Percentiles rank a stretch among this genome's conserved stretches.
These are phyloP conservation scores for Plodia interpunctella DNA, from an alignment of 1,140 invertebrate species.

Conservation along the genomic window DNA sequence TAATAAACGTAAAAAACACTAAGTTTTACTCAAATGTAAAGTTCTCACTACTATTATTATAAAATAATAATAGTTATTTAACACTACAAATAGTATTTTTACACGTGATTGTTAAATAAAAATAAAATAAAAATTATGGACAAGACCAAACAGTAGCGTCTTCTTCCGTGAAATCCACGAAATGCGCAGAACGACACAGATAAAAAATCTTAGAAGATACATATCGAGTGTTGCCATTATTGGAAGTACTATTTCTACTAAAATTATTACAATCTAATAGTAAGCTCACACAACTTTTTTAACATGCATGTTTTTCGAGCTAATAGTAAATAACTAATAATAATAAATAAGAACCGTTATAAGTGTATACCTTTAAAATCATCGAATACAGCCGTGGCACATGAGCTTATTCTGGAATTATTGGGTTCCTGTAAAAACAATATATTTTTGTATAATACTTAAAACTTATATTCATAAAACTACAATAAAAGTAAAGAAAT, in stretches of 20 bases:
- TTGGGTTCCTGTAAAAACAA: slow-evolving; percentile 47
- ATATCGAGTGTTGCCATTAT: neutral
- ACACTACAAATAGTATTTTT: slow-evolving; percentile 36
- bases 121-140: slow-evolving; percentile 67
- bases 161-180: slow-evolving; percentile 54
- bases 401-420: slow-evolving; percentile 43
- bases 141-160: slow-evolving; percentile 53
- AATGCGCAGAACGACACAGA: slow-evolving; percentile 22
- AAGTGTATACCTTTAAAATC: slow-evolving; percentile 45
- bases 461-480: neutral
- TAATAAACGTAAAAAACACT: slow-evolving; percentile 48
- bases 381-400: slow-evolving; percentile 38
- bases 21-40: slow-evolving; percentile 44
- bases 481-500: slow-evolving; percentile 11
- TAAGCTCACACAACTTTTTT: no score
- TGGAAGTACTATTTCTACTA: neutral
- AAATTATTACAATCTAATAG: neutral
- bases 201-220: neutral
- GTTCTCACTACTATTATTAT: slow-evolving; percentile 47
- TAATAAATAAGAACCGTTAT: no score
- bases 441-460: neutral
- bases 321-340: no score
- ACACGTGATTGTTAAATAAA: slow-evolving; percentile 47
- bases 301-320: no score
- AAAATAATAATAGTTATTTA: slow-evolving; percentile 38